Base-by-base conservation (phyloP, 1,140 invertebrate species). In the Gonioctena quinquepunctata region DNA sequence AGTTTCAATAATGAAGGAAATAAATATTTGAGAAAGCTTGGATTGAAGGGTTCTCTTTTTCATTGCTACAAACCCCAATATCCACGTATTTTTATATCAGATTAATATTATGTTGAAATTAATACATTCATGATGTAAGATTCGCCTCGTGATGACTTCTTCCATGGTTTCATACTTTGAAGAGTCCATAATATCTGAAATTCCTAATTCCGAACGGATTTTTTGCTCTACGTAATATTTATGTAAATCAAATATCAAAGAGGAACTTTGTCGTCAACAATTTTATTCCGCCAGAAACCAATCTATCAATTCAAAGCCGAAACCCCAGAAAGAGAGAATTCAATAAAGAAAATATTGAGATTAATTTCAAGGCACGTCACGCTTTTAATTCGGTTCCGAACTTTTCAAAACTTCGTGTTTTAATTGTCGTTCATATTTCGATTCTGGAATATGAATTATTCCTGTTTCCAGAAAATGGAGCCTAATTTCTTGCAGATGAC, bases 231-330 rank as follows among this genome's bases (percentile, higher is more conserved):
- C 21, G 25, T 26, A 59, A 28, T 28, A 59, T 59, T 59, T 59
- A 59, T 59, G 56, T 59, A 59, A 59, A 59, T 59, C 56, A 59
- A 59, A 59, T 25, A 59, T 59, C 25, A 59, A 59, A 59, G 25
- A n/a, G 23, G 56, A 59, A 26, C 56, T 59, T n/a, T 42, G 33
- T 8, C 25, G n/a, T 3, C 11, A 59, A 59, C 56, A 59, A 25
- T 59, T 59, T 56, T 56, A 56, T 56, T 56, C 56, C n/a, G 13
- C 16, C 26, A 26, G 23, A 59, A 59, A 59, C 56, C 56, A 59
- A 25, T 59, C 56, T 59, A 59, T 59, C 26, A 59, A 59, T 59
- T 59, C n/a, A 26, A 59, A 59, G 23, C 26, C 56, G 25, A 26
- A 11, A 25, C 21, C 16, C 23, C 21, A 11, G 25, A 26, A 22